A percentile compares a stretch with the other conserved stretches of the same genome.
These are phyloP conservation scores for Drosophila auraria DNA, from an alignment of 1,140 invertebrate species.

Conservation along the genomic window DNA sequence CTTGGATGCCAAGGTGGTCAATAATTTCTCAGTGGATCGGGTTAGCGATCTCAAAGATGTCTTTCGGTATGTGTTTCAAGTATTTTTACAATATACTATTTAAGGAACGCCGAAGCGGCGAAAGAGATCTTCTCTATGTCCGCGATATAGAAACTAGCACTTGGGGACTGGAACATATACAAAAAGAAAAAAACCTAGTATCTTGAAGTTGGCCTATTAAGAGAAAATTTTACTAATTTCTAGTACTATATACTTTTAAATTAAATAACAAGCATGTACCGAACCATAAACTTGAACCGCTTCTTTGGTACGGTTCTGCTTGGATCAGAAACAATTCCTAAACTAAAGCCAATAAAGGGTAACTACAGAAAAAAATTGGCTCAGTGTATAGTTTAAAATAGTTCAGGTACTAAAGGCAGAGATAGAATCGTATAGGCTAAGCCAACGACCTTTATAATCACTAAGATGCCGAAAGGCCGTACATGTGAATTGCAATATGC, in stretches of 20 bases:
- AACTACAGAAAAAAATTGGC: neutral
- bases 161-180: too few relatives aligned
- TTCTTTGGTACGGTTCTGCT: neutral
- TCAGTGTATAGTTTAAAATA: neutral
- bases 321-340: too few relatives aligned
- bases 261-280: neutral
- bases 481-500: too few relatives aligned
- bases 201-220: too few relatives aligned
- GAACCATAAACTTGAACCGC: fast-evolving
- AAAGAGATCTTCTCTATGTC: too few relatives aligned
- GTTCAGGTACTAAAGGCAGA: neutral
- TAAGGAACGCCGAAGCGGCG: neutral
- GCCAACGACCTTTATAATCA: too few relatives aligned
- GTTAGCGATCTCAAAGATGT: slow-evolving; percentile 94
- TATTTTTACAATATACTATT: neutral
- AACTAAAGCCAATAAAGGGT: neutral
- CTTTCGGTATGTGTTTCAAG: slow-evolving; percentile 89
- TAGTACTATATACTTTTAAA: neutral
- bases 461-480: too few relatives aligned
- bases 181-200: too few relatives aligned
- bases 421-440: too few relatives aligned
- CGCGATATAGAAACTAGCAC: too few relatives aligned
- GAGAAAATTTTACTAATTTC: too few relatives aligned
- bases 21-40: slow-evolving; percentile 92
- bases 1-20: slow-evolving; percentile 89